A percentile compares a stretch with the other conserved stretches of the same genome.
phyloP scores from a whole-genome alignment of 2,797 vertebrate genomes.

The Paramormyrops hopkinsi region DNA sequence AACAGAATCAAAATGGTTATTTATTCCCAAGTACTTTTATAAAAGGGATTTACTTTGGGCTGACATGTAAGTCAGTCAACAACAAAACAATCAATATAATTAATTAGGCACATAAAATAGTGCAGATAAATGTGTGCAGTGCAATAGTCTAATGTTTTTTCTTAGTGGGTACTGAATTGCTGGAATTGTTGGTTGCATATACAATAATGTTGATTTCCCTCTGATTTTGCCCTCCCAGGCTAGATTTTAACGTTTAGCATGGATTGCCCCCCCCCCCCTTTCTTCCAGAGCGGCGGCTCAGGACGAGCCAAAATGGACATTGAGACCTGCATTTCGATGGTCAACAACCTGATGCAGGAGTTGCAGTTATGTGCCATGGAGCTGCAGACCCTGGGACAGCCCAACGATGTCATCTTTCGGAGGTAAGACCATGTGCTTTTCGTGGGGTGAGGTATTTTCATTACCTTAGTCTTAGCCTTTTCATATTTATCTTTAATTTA shows the following conservation, averaged over 20 bases:
- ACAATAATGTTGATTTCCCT: not conserved
- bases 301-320: constrained; percentile 33
- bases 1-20: not conserved
- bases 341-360: constrained; percentile 44
- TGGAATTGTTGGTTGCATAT: not conserved
- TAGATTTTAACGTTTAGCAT: not conserved
- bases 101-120: not conserved
- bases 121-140: not conserved
- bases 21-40: not conserved
- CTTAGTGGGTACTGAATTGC: not conserved
- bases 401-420: constrained; percentile 31
- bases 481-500: too few species aligned
- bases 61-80: not conserved
- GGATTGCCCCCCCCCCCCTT: not conserved
- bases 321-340: constrained; percentile 40
- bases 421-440: constrained; percentile 38
- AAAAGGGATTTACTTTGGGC: too few species aligned
- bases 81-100: not conserved
- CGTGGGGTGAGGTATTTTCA: not conserved
- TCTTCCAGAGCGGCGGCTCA: constrained; percentile 43
- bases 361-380: constrained; percentile 38
- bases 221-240: not conserved
- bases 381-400: constrained; percentile 40
- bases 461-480: too few species aligned
- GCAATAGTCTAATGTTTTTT: not conserved